phyloP scores from a whole-genome alignment of 2,797 vertebrate species.

The Nasua narica region DNA sequence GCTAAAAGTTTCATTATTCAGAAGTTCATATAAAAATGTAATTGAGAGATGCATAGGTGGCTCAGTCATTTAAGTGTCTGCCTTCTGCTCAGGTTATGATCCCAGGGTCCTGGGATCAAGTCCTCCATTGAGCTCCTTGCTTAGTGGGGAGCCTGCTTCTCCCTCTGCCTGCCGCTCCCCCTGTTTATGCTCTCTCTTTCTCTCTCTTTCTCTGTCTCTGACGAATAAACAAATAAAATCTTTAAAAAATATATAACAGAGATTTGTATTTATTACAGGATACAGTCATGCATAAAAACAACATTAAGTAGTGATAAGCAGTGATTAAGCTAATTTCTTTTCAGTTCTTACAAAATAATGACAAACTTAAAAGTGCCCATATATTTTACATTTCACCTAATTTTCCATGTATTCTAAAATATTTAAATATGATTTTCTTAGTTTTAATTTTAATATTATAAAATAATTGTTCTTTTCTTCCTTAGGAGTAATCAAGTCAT shows the following conservation, averaged over 20 bases:
- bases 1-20: background rate
- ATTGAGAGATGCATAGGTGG: background rate
- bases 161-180: background rate
- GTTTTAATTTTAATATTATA: background rate
- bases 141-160: background rate
- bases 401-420: background rate
- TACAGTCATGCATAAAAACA: background rate
- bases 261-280: background rate
- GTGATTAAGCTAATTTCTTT: background rate
- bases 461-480: background rate
- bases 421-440: background rate
- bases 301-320: background rate
- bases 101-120: background rate
- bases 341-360: background rate
- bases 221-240: background rate
- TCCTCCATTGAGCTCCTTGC: background rate
- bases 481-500: background rate
- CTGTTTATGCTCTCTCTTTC: background rate
- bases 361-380: background rate
- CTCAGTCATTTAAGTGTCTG: background rate
- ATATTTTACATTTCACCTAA: background rate
- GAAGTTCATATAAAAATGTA: background rate
- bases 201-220: background rate
- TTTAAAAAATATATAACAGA: background rate
- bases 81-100: background rate